Evolutionary conservation across 2,797 vertebrate genomes (phyloP).

Genomic region (Eleutherodactylus coqui): DNA sequence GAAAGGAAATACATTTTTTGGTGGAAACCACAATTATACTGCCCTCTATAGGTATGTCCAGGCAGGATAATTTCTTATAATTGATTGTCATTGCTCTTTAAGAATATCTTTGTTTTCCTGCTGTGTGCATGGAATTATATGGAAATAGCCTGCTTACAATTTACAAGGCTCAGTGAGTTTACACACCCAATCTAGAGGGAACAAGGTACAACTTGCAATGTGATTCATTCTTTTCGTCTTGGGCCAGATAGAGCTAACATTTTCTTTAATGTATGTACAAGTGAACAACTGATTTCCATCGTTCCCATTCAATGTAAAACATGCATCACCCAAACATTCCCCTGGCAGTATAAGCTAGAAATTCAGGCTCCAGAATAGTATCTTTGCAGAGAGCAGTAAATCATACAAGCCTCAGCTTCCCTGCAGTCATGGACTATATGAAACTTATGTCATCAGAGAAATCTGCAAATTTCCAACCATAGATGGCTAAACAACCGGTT

Average conservation of each 20-base stretch:
- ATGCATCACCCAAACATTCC: constrained; percentile 18
- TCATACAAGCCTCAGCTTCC: neutral
- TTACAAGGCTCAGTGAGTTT: neutral
- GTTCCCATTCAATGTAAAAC: neutral
- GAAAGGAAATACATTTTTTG: too few species aligned
- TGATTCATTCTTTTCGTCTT: constrained; percentile 5
- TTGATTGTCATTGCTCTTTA: neutral
- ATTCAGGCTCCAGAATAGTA: neutral
- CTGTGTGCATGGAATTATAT: neutral
- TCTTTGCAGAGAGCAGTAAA: neutral
- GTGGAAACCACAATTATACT: neutral
- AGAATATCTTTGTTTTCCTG: neutral
- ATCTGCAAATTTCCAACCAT: constrained; percentile 30
- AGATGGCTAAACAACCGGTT: neutral
- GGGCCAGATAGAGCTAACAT: neutral
- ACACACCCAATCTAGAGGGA: neutral
- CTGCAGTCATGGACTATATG: neutral
- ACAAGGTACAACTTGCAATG: constrained; percentile 9
- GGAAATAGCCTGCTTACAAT: neutral
- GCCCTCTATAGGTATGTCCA: neutral
- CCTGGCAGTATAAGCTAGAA: constrained; percentile 29
- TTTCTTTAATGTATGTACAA: neutral
- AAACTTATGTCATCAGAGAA: neutral
- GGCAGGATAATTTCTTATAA: neutral
- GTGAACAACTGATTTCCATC: constrained; percentile 3